phyloP scores from a whole-genome alignment of 2,888 invertebrate species.

The Cerceris ruficornis region DNA sequence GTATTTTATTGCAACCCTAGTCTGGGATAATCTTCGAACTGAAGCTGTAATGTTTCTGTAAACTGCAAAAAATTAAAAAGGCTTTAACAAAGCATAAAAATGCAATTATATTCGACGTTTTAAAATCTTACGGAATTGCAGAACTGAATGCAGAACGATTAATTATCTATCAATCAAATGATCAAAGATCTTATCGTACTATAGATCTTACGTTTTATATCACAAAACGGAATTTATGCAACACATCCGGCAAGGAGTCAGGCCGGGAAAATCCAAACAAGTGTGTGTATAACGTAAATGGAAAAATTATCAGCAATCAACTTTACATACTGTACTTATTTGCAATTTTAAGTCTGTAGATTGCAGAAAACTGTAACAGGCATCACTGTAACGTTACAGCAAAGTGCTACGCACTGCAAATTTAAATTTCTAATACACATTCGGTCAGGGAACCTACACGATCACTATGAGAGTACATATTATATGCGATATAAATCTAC shows the following conservation, averaged over 20 bases:
- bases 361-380: neutral
- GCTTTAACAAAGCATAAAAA: too few species aligned
- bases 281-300: constrained; percentile 7
- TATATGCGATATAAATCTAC: too few species aligned
- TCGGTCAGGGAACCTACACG: neutral
- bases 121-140: neutral
- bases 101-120: too few species aligned
- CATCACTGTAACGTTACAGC: neutral
- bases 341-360: constrained; percentile 11
- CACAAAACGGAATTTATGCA: constrained; percentile 12
- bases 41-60: too few species aligned
- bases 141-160: neutral
- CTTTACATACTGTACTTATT: neutral
- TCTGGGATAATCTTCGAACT: too few species aligned
- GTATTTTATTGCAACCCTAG: too few species aligned
- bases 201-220: constrained; percentile 1
- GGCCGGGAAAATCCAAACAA: constrained; percentile 5
- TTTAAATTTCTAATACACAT: neutral
- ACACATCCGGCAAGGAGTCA: neutral
- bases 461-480: neutral
- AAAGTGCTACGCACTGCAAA: neutral
- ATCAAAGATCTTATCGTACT: neutral
- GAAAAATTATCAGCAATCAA: constrained; percentile 22
- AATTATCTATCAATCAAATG: neutral
- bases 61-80: too few species aligned